Percentiles rank a stretch among this genome's conserved stretches.
Evolutionary conservation across 2,113 vertebrate genomes (phyloP).

Genomic region (Corythoichthys haematopterus): DNA sequence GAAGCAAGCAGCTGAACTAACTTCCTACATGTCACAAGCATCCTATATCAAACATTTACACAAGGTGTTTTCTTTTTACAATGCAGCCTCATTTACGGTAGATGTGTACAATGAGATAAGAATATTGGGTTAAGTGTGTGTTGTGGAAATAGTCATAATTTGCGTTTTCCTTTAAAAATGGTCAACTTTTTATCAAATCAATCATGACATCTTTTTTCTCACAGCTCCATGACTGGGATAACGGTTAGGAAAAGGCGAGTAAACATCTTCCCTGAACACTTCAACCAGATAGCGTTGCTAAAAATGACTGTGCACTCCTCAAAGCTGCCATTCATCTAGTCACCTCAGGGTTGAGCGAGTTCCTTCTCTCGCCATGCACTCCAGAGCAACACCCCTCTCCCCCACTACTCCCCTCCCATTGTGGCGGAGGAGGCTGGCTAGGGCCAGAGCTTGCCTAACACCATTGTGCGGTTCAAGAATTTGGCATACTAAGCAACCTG

Average conservation of each 20-base stretch:
- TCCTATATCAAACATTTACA: slow-evolving; percentile 4
- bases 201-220: too few relatives aligned
- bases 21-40: background rate
- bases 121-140: background rate
- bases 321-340: slow-evolving; percentile 61
- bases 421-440: slow-evolving; percentile 54
- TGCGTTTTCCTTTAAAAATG: too few relatives aligned
- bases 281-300: background rate
- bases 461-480: slow-evolving; percentile 72
- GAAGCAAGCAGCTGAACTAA: background rate
- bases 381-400: slow-evolving; percentile 36
- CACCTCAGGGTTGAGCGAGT: slow-evolving; percentile 58
- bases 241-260: too few relatives aligned
- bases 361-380: slow-evolving; percentile 61
- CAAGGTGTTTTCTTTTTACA: slow-evolving; percentile 3
- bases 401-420: slow-evolving; percentile 49
- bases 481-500: slow-evolving; percentile 59
- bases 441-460: slow-evolving; percentile 51
- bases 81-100: background rate
- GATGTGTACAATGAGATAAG: background rate
- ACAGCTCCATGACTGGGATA: too few relatives aligned
- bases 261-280: background rate
- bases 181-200: background rate
- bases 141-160: background rate
- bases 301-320: slow-evolving; percentile 42